Percentiles rank a stretch among this genome's conserved stretches.
Evolutionary conservation across 2,888 invertebrate genomes (phyloP).

Genomic region (Acrocyrtus sp.): DNA sequence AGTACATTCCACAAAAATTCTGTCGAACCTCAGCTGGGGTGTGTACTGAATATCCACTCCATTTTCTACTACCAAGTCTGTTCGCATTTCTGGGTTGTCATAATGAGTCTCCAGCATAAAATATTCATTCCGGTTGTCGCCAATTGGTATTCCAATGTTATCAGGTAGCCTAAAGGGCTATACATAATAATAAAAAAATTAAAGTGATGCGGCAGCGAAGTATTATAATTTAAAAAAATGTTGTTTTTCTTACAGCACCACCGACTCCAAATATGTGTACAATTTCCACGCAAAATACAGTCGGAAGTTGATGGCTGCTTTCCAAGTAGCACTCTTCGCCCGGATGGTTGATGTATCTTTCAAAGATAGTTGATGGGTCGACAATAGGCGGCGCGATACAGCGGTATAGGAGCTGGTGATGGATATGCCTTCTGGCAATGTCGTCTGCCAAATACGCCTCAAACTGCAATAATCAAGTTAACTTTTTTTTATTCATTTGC

Average conservation of each 20-base stretch:
- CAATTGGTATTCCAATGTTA: constrained; percentile 27
- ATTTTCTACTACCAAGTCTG: constrained; percentile 1
- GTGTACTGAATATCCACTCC: constrained; percentile 32
- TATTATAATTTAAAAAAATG: background rate
- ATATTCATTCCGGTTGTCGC: constrained; percentile 26
- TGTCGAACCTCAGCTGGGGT: constrained; percentile 9
- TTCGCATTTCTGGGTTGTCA: constrained; percentile 14
- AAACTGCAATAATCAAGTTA: constrained; percentile 1
- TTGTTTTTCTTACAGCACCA: constrained; percentile 1
- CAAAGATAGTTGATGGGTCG: constrained; percentile 9
- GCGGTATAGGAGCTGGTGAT: constrained; percentile 14
- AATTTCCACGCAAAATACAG: constrained; percentile 14
- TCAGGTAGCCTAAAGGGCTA: constrained; percentile 22
- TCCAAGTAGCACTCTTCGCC: constrained; percentile 25
- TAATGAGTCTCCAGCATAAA: constrained; percentile 39
- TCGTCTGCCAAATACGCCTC: constrained; percentile 1
- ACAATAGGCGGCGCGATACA: constrained; percentile 8
- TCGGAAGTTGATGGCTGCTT: background rate
- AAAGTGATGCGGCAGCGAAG: background rate
- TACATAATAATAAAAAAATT: background rate
- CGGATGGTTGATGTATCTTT: background rate
- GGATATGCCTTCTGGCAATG: background rate
- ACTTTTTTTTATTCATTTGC: background rate
- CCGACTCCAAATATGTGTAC: constrained; percentile 3
- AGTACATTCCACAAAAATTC: background rate